Percentiles rank a stretch among this genome's conserved stretches.
phyloP scores from a whole-genome alignment of 35 echinoderm and acorn worm species.

The Anneissia japonica region DNA sequence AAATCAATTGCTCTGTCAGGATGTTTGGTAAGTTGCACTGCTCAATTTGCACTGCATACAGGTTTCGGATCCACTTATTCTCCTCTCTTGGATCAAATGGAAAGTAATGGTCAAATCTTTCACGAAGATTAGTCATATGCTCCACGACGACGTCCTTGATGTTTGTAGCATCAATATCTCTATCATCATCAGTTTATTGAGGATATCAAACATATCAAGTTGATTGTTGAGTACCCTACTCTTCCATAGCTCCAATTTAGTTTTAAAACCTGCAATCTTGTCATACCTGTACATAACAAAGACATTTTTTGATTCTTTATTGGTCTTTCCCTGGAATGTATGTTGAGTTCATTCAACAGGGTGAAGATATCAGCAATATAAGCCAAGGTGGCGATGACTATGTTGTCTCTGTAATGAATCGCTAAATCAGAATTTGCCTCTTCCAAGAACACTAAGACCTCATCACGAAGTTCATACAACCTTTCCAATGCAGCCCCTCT shows the following conservation, averaged over 20 bases:
- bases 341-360: slow-evolving; percentile 7
- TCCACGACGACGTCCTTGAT: slow-evolving; percentile 9
- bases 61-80: slow-evolving; percentile 3
- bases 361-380: slow-evolving; percentile 11
- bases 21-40: no score
- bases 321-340: slow-evolving; percentile 1
- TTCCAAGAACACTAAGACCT: neutral
- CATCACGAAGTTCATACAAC: slow-evolving; percentile 19
- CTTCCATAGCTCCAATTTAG: slow-evolving; percentile 7
- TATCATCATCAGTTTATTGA: neutral
- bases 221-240: neutral
- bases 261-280: slow-evolving; percentile 9
- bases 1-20: no score
- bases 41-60: neutral
- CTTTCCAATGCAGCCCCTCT: neutral
- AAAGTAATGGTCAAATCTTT: slow-evolving; percentile 1
- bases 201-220: slow-evolving; percentile 3
- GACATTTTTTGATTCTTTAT: no score
- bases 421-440: slow-evolving; percentile 25
- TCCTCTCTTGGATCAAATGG: neutral
- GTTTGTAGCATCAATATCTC: neutral
- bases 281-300: neutral
- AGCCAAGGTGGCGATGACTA: neutral
- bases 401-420: neutral
- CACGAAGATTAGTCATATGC: slow-evolving; percentile 10